These are phyloP conservation scores for Beris morrisii DNA, from an alignment of 2,888 invertebrate genomes.

Conservation along the genomic window DNA sequence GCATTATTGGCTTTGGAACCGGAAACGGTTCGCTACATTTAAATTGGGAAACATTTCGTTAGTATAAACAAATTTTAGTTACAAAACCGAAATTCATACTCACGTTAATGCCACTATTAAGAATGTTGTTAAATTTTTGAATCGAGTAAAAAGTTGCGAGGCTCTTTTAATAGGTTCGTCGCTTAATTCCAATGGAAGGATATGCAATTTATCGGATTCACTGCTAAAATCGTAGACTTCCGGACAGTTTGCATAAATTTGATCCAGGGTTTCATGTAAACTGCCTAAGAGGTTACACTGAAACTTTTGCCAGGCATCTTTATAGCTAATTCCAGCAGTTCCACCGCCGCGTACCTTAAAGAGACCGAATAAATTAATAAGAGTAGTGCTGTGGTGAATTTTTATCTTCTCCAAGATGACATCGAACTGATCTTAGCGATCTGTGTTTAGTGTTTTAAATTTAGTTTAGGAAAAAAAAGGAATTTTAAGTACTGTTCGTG, in stretches of 20 bases:
- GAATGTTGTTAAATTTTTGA: constrained; percentile 44
- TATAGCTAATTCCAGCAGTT: constrained; percentile 46
- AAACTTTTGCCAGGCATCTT: constrained; percentile 47
- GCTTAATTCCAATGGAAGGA: constrained; percentile 39
- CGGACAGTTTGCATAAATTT: constrained; percentile 43
- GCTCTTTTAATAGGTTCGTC: constrained; percentile 45
- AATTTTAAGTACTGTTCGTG: no score
- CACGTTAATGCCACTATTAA: constrained; percentile 42
- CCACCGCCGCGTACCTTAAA: constrained; percentile 46
- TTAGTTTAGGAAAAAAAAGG: no score
- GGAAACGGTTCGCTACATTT: constrained; percentile 48
- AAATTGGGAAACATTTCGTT: background rate
- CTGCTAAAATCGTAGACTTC: constrained; percentile 43
- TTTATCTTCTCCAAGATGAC: background rate
- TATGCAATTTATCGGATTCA: constrained; percentile 36
- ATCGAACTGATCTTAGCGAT: background rate
- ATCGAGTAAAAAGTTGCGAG: constrained; percentile 43
- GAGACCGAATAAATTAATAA: no score
- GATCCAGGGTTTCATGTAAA: constrained; percentile 44
- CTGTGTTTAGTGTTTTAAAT: background rate
- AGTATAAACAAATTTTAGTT: background rate
- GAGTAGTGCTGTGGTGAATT: background rate
- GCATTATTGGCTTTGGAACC: constrained; percentile 45
- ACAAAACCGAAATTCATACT: constrained; percentile 35
- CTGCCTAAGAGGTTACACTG: constrained; percentile 45